Evolutionary conservation across 1,140 invertebrate species (phyloP), one percentile per base, ranked within the genome.

Genomic region (Anagrus nilaparvatae): DNA sequence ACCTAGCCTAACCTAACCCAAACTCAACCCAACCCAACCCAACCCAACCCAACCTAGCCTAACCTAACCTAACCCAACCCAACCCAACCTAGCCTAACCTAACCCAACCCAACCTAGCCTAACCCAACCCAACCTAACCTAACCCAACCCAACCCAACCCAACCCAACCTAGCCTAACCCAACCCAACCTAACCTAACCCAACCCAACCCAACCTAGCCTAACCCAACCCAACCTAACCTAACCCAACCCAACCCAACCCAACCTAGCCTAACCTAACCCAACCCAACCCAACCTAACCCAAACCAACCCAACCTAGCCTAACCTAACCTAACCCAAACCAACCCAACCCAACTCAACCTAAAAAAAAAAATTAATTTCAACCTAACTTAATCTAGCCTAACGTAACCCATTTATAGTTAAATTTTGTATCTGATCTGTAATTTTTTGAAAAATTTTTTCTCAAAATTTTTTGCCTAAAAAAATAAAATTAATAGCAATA

Each of bases 141-240:
- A 44, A 53, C 50, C 51, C 37, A 40, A 52, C 46, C 45, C 35
- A 52, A 51, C 41, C 49, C 41, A 49, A 52, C 46, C 50, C 40
- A 46, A 42, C 29, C 48, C 36, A 47, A 48, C 51, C 46, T 41
- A 50, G 50, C 37, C 40, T 50, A 50, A 50, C 47, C 47, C 47
- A 53, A 54, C 51, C 50, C 48, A 50, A 54, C 51, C 49, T 49
- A 44, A 54, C 52, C 51, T 43, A 55, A 49, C 47, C 50, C 38
- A 46, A 53, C 51, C 51, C 51, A 50, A 53, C 51, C 50, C 37
- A 53, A 53, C 51, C 47, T 41, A 40, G 41, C 44, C 44, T 28
- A 18, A 39, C 24, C 25, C 19, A 39, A 39, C 37, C 24, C 20
- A 47, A 43, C 45, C 45, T 42, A 43, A 47, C 40, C 41, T 39